Evolutionary conservation across 2,113 vertebrate genomes (phyloP).

Genomic region (Anas platyrhynchos): DNA sequence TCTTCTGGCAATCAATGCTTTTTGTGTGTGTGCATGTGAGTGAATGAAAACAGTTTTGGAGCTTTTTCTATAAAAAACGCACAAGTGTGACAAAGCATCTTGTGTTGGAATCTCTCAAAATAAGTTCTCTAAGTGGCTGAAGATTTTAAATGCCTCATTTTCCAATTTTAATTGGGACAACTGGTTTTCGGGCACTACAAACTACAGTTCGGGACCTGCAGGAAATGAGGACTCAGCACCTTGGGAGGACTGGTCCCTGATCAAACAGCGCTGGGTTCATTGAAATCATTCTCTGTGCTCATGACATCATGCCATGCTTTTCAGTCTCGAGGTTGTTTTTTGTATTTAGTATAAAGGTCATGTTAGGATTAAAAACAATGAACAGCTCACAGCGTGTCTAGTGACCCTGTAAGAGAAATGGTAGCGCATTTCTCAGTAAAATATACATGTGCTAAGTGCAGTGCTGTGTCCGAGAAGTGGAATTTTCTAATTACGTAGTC

Average conservation of each 20-base stretch:
- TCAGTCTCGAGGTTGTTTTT: conserved; percentile 55
- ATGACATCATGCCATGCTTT: conserved; percentile 63
- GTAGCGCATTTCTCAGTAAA: neutral
- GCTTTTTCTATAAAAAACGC: neutral
- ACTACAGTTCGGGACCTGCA: neutral
- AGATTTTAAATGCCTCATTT: neutral
- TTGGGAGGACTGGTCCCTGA: conserved; percentile 37
- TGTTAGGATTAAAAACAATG: conserved; percentile 70
- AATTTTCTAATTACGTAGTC: conserved; percentile 55
- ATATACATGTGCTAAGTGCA: neutral
- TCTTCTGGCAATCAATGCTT: neutral
- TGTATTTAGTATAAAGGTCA: conserved; percentile 66
- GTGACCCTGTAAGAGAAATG: conserved; percentile 57
- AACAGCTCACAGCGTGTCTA: conserved; percentile 45
- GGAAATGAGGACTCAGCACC: conserved; percentile 53
- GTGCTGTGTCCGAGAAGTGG: conserved; percentile 23
- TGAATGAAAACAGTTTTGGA: neutral
- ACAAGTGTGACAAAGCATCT: neutral
- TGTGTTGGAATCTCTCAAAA: neutral
- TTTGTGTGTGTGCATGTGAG: neutral
- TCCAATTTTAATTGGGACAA: neutral
- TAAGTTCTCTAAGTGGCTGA: neutral
- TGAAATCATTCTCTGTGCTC: conserved; percentile 48
- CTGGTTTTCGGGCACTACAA: neutral
- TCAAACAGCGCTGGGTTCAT: conserved; percentile 22